Evolutionary conservation across 2,113 vertebrate species (phyloP).

Genomic region (Antennarius striatus): DNA sequence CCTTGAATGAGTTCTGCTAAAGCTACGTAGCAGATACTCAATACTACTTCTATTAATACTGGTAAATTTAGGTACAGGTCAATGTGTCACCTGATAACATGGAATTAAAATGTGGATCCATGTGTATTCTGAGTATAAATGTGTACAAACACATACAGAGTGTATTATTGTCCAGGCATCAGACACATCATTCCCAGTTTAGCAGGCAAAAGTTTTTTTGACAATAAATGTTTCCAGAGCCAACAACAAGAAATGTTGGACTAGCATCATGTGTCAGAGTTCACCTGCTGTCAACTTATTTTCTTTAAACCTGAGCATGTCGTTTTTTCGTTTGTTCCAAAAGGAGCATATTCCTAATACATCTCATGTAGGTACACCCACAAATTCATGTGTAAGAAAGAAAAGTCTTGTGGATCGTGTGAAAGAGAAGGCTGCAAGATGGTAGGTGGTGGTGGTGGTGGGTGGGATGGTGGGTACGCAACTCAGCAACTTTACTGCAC

Average conservation of each 20-base stretch:
- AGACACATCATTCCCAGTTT: background rate
- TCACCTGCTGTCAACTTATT: background rate
- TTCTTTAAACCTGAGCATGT: background rate
- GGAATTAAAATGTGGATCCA: too few relatives aligned
- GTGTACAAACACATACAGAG: too few relatives aligned
- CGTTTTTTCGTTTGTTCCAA: background rate
- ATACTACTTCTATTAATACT: too few relatives aligned
- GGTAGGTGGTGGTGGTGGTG: background rate
- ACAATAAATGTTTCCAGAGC: background rate
- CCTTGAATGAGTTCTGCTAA: too few relatives aligned
- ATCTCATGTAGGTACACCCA: background rate
- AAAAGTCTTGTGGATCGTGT: background rate
- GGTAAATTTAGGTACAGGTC: too few relatives aligned
- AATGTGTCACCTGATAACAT: too few relatives aligned
- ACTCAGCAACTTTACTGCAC: background rate
- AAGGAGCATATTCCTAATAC: background rate
- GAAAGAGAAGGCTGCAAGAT: background rate
- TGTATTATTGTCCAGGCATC: background rate
- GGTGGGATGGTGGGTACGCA: slow-evolving; percentile 9
- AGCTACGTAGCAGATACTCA: too few relatives aligned
- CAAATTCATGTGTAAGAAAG: background rate
- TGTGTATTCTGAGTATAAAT: too few relatives aligned
- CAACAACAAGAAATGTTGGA: background rate
- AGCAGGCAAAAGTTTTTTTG: background rate
- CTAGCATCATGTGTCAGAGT: background rate